A percentile compares a stretch with the other conserved stretches of the same genome.
Evolutionary conservation across 2,888 invertebrate genomes (phyloP).

Genomic region (Heliconius charithonia): DNA sequence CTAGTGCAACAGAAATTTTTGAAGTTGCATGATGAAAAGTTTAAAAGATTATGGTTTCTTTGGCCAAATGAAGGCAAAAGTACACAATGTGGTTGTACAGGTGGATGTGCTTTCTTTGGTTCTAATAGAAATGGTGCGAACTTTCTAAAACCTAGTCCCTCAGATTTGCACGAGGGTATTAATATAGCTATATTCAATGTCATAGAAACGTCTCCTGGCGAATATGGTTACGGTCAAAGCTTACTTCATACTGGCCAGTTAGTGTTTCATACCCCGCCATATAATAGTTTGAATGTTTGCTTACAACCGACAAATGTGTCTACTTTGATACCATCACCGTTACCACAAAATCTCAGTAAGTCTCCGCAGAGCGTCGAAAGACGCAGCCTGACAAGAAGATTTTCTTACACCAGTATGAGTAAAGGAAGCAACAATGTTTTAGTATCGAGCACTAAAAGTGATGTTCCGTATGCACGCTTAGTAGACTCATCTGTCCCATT

Average conservation of each 20-base stretch:
- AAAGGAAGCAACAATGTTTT: conserved; percentile 76
- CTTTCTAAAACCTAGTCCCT: conserved; percentile 93
- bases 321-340: conserved; percentile 73
- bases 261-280: conserved; percentile 95
- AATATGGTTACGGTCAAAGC: conserved; percentile 97
- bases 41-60: conserved; percentile 96
- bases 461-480: conserved; percentile 92
- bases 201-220: conserved; percentile 88
- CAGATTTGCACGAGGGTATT: conserved; percentile 91
- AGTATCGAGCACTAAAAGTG: conserved; percentile 81
- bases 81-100: conserved; percentile 96
- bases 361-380: conserved; percentile 74
- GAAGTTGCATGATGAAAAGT: conserved; percentile 91
- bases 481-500: conserved; percentile 86
- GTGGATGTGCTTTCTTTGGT: conserved; percentile 97
- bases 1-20: conserved; percentile 92
- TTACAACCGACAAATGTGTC: conserved; percentile 86
- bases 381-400: conserved; percentile 75
- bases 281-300: conserved; percentile 90
- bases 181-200: conserved; percentile 91
- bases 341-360: conserved; percentile 71
- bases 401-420: conserved; percentile 77
- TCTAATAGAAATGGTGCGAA: conserved; percentile 93
- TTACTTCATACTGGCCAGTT: conserved; percentile 93
- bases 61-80: conserved; percentile 91